Percentiles rank a stretch among this genome's conserved stretches.
phyloP scores from a whole-genome alignment of 2,797 vertebrate species.

The Megaceryle alcyon region DNA sequence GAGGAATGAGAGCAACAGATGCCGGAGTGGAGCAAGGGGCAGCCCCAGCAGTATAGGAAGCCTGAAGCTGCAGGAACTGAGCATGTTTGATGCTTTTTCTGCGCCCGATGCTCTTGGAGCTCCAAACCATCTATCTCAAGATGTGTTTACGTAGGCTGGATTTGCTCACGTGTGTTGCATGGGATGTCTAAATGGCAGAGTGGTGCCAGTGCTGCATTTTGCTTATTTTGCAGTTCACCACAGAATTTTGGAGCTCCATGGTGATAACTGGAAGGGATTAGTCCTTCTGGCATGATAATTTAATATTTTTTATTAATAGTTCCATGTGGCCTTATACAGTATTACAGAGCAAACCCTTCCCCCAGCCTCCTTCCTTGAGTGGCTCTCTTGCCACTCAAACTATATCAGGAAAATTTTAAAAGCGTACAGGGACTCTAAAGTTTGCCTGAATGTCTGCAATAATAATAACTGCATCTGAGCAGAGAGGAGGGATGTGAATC shows the following conservation, averaged over 20 bases:
- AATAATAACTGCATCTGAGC: background rate
- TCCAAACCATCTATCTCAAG: background rate
- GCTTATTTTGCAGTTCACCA: background rate
- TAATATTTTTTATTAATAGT: background rate
- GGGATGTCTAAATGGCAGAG: background rate
- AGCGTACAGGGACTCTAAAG: background rate
- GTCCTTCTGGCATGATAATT: background rate
- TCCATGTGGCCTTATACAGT: background rate
- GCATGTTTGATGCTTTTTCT: rapidly evolving
- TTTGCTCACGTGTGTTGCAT: background rate
- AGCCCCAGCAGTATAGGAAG: rapidly evolving
- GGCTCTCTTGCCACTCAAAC: background rate
- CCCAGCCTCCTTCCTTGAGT: background rate
- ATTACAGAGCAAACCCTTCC: background rate
- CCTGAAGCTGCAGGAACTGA: background rate
- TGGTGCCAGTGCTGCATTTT: background rate
- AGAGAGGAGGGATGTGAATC: background rate
- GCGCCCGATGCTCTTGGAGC: background rate
- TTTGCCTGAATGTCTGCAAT: background rate
- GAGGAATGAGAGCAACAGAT: rapidly evolving
- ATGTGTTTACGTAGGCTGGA: background rate
- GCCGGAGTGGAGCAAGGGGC: rapidly evolving
- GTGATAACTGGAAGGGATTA: background rate
- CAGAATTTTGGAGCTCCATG: background rate
- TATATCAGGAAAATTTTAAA: background rate